Conservation (phyloP, 2,113 vertebrate genomes). For the Ctenodactylus gundi region DNA sequence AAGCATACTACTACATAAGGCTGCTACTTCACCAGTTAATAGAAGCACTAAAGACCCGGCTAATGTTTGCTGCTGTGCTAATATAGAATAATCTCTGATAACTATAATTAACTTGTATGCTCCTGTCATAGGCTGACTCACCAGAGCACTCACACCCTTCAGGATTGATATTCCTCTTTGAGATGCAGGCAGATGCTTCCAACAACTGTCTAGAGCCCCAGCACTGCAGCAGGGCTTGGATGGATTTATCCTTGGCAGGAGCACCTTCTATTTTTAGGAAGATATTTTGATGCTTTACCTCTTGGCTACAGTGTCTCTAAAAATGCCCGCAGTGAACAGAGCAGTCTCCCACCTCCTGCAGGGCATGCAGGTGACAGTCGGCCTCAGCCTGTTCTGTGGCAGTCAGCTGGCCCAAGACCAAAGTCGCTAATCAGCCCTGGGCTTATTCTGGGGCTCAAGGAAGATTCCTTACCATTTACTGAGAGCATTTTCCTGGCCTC, state of each 20-base stretch:
- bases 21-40: not conserved
- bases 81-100: conserved; percentile 61
- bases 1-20: not conserved
- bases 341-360: not conserved
- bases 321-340: not conserved
- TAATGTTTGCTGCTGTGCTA: conserved; percentile 54
- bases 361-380: not conserved
- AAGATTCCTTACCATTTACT: not conserved
- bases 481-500: not conserved
- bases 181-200: conserved; percentile 48
- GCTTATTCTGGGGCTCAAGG: conserved; percentile 2
- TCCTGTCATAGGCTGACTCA: conserved; percentile 54
- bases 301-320: conserved; percentile 43
- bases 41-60: conserved; percentile 55
- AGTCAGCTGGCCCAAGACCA: conserved; percentile 53
- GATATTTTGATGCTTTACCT: conserved; percentile 65
- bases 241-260: conserved; percentile 4
- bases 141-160: conserved; percentile 32
- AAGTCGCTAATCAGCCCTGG: not conserved
- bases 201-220: conserved; percentile 36
- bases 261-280: conserved; percentile 62
- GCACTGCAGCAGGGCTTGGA: not conserved
- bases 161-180: conserved; percentile 49
- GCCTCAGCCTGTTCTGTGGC: not conserved
- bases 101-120: conserved; percentile 66